These are phyloP conservation scores for Tortrix viridana DNA, from an alignment of 2,888 invertebrate genomes.

Conservation along the genomic window DNA sequence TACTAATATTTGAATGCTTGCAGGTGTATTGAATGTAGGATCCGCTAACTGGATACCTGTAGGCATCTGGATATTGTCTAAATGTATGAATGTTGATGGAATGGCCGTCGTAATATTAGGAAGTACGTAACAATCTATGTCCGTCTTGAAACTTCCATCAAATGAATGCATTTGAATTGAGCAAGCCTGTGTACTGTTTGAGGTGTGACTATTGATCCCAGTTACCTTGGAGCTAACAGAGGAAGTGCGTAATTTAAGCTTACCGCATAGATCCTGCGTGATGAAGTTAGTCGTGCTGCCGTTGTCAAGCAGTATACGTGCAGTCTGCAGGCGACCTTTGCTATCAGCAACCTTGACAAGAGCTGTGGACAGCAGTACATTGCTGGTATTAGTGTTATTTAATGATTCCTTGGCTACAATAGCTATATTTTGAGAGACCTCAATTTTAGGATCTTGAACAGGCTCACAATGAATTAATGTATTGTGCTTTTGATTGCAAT, in stretches of 20 bases:
- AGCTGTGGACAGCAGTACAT: constrained; percentile 43
- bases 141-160: constrained; percentile 6
- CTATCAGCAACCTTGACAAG: constrained; percentile 30
- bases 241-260: constrained; percentile 1
- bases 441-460: constrained; percentile 10
- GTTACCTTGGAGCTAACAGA: constrained; percentile 2
- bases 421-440: constrained; percentile 10
- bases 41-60: constrained; percentile 14
- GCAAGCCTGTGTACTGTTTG: constrained; percentile 4
- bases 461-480: constrained; percentile 37
- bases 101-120: neutral
- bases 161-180: neutral
- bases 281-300: constrained; percentile 10
- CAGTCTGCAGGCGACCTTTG: constrained; percentile 23
- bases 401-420: constrained; percentile 3
- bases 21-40: constrained; percentile 9
- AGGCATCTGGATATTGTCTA: constrained; percentile 1
- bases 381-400: constrained; percentile 5
- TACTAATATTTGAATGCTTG: neutral
- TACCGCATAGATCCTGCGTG: constrained; percentile 5
- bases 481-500: constrained; percentile 41
- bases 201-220: constrained; percentile 4
- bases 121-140: constrained; percentile 6
- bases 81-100: constrained; percentile 3
- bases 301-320: constrained; percentile 16